These are phyloP conservation scores for Eupithecia exiguata DNA, from an alignment of 2,888 invertebrate genomes.

Conservation along the genomic window DNA sequence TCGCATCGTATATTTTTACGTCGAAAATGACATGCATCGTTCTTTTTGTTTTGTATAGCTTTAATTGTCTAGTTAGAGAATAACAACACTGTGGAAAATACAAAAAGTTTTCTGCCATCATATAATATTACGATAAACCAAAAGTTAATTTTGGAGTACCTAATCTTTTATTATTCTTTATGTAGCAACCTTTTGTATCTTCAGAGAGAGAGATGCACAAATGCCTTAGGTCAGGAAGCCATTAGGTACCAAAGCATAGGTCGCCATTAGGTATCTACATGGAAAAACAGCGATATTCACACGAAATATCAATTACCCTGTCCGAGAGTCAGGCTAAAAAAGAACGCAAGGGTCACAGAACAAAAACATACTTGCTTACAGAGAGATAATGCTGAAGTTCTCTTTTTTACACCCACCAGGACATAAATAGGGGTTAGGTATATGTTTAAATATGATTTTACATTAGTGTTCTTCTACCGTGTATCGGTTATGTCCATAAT, in stretches of 20 bases:
- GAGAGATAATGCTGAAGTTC: neutral
- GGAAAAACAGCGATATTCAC: conserved; percentile 35
- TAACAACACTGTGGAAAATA: no score
- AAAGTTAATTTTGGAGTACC: neutral
- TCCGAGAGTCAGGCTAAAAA: conserved; percentile 48
- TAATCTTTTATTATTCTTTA: neutral
- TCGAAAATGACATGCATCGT: no score
- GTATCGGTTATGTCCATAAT: no score
- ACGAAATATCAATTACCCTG: conserved; percentile 54
- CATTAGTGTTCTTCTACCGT: no score
- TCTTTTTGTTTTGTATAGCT: no score
- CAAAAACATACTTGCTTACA: conserved; percentile 11
- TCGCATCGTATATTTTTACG: no score
- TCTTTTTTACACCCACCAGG: neutral
- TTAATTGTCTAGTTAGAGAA: no score
- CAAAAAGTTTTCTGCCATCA: no score
- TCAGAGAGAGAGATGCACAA: conserved; percentile 5
- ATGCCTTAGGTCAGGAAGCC: conserved; percentile 28
- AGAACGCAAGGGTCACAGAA: conserved; percentile 43
- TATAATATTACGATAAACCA: no score
- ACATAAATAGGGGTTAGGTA: neutral
- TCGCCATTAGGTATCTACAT: conserved; percentile 29
- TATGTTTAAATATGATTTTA: neutral
- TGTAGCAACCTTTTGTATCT: neutral
- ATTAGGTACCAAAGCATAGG: conserved; percentile 22